Base-by-base conservation (phyloP, 2,113 vertebrate species). In the Gallinago undulata region DNA sequence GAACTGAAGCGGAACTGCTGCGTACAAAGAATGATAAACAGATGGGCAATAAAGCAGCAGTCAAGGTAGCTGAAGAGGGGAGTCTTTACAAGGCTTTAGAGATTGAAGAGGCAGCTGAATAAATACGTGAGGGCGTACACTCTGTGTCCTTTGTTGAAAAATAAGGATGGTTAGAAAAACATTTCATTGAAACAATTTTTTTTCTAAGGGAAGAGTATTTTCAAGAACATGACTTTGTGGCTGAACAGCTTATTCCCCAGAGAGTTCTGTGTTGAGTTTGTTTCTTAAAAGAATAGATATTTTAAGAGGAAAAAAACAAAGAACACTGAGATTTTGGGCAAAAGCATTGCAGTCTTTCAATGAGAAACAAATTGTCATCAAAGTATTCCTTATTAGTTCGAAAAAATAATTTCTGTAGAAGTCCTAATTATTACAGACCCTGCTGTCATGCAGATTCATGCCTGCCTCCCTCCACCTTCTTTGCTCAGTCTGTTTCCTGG, bases 11-110 rank as follows among this genome's bases (percentile, higher is more conserved):
- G 1, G 80, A 96, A 95, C 94, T 80, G 82, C 81, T 78, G 89
- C 2, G 0, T 62, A 90, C 13, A 50, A 84, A 91, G 88, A 94
- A 96, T 94, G 87, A 96, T 94, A 96, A 94, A 97, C 91, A 97
- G 87, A 84, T 84, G 84, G 90, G 27, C 60, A 95, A 89, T 81
- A 81, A 94, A 77, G 69, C 51, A 91, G 84, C 82, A 96, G 79
- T 86, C 64, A 88, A 94, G 55, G 84, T 82, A 95, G 89, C 84
- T 96, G 80, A 87, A 93, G 77, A 91, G 53, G 60, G 28, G 56
- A 88, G n/a, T 43, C 80, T 89, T 80, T 69, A 77, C 67, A 91
- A 92, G 67, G 59, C 43, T 89, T 92, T 77, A 91, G 63, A 94
- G 81, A 91, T 56, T 93, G 93, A 94, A 88, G 45, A 86, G n/a